Evolutionary conservation across 2,888 invertebrate species (phyloP), one percentile per base, ranked within the genome.

Genomic region (Pammene fasciana): DNA sequence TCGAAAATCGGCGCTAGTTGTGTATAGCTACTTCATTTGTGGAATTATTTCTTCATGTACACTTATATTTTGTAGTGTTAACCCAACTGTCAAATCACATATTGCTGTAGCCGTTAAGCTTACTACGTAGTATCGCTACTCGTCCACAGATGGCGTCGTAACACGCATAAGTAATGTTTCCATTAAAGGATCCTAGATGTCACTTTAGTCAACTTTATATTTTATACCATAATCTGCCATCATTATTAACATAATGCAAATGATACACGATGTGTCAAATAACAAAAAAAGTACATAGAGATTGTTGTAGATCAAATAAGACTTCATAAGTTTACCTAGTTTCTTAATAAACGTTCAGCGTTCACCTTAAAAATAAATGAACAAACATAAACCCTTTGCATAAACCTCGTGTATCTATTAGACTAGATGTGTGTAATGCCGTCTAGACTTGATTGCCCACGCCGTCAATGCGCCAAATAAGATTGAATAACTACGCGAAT

Each of bases 101-200:
- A 60, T 57, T 48, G 67, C 74, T 45, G 3, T 43, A 57, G 56
- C 13, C 34, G 10, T 41, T 34, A 50, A 34, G 54, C n/a, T n/a
- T 26, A 13, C 60, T 26, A 9, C 8, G 9, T 72, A 71, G 67
- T 80, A 59, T 11, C 2, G 18, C 77, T 79, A 78, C 64, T 76
- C n/a, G 6, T 46, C 72, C 61, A 60, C 71, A 85, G 85, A 80
- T 84, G 79, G 72, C 80, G 65, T 13, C 62, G 8, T 54, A 34
- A 55, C 11, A 14, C 52, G 14, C 11, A 50, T 41, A 16, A 38
- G 5, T 14, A 18, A 5, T 45, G 8, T 38, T 65, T 60, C 54
- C 10, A 0, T 11, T 1, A 55, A 14, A 11, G 5, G 14, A 34
- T 5, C 55, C 54, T 45, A 65, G 64, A 65, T 65, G 55, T 43